Evolutionary conservation across 2,113 vertebrate genomes (phyloP).

Genomic region (Kryptolebias marmoratus): DNA sequence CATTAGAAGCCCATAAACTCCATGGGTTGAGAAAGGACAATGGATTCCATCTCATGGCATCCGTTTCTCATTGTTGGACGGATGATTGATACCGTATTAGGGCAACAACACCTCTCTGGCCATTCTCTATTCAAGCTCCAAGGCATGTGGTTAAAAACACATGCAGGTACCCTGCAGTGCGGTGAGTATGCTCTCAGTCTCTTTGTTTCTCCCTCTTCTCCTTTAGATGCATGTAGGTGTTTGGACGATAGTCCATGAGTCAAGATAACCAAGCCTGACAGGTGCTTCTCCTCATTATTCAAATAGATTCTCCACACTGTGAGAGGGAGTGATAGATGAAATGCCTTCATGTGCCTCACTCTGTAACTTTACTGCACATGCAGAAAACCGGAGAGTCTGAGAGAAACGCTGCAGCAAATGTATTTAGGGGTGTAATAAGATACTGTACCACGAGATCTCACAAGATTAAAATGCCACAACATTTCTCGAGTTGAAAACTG

Average conservation of each 20-base stretch:
- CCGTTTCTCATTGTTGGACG: conserved; percentile 27
- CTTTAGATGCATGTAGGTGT: conserved; percentile 65
- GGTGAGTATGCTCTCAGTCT: conserved; percentile 41
- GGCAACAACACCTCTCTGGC: conserved; percentile 35
- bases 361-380: conserved; percentile 28
- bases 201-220: conserved; percentile 23
- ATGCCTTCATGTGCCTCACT: conserved; percentile 26
- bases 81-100: conserved; percentile 58
- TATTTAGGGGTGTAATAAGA: too few relatives aligned
- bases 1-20: not conserved
- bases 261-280: conserved; percentile 70
- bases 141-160: conserved; percentile 63
- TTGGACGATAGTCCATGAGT: conserved; percentile 58
- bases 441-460: too few relatives aligned
- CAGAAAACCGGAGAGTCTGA: conserved; percentile 4
- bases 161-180: conserved; percentile 62
- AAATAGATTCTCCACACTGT: conserved; percentile 60
- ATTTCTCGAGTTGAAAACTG: too few relatives aligned
- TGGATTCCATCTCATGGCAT: conserved; percentile 31
- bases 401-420: not conserved
- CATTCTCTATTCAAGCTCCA: conserved; percentile 64
- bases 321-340: conserved; percentile 38
- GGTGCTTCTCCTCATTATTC: conserved; percentile 77
- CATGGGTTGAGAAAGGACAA: conserved; percentile 1
- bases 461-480: too few relatives aligned